Evolutionary conservation across 1,140 invertebrate genomes (phyloP).

Genomic region (Drosophila kohkoa): DNA sequence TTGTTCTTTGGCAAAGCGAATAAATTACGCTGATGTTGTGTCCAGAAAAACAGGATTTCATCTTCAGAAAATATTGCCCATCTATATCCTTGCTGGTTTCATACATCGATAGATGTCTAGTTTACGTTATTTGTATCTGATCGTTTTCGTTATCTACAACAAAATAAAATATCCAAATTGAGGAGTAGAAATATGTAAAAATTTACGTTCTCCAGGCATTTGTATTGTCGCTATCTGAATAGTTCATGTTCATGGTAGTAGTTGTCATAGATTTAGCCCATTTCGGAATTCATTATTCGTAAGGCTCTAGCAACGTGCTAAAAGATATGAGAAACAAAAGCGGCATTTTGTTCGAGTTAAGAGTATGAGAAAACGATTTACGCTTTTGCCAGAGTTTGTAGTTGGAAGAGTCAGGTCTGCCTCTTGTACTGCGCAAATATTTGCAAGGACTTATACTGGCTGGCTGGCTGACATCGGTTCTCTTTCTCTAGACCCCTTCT

Average conservation of each 20-base stretch:
- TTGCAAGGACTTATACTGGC: background rate
- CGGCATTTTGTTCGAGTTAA: constrained; percentile 58
- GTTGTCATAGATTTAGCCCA: constrained; percentile 15
- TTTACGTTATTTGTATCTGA: constrained; percentile 1
- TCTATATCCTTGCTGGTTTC: constrained; percentile 8
- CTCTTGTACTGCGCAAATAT: constrained; percentile 19
- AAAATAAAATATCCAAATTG: constrained; percentile 52
- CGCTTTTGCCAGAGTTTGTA: constrained; percentile 42
- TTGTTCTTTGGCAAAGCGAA: constrained; percentile 53
- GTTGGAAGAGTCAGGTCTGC: constrained; percentile 16
- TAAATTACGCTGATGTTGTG: constrained; percentile 41
- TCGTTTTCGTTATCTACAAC: constrained; percentile 32
- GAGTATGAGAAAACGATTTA: constrained; percentile 60
- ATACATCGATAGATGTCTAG: constrained; percentile 1
- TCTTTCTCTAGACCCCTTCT: constrained; percentile 20
- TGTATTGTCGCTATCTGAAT: background rate
- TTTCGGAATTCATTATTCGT: constrained; percentile 6
- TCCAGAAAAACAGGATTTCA: constrained; percentile 1
- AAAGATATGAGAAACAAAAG: constrained; percentile 63
- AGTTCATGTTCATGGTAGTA: background rate
- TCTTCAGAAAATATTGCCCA: constrained; percentile 30
- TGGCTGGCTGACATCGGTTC: constrained; percentile 5
- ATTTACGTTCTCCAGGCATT: constrained; percentile 33
- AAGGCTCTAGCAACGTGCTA: constrained; percentile 44
- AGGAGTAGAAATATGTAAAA: constrained; percentile 25